Evolutionary conservation across 2,888 invertebrate genomes (phyloP), one percentile per base, ranked within the genome.

Genomic region (Acholoe squamosa): DNA sequence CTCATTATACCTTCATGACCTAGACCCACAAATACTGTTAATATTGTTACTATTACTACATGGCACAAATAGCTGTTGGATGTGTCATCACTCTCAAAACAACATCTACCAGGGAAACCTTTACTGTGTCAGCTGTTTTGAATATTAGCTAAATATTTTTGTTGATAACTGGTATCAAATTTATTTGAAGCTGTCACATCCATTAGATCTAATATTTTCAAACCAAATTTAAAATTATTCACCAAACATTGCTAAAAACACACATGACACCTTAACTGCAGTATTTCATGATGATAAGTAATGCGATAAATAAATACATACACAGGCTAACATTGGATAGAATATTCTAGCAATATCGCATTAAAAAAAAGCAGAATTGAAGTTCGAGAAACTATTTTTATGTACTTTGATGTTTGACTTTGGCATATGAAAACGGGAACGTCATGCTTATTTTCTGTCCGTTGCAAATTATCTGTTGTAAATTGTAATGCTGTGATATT

Each of bases 341-440:
- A n/a, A n/a, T n/a, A n/a, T n/a, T n/a, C n/a, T n/a, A n/a, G n/a
- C n/a, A n/a, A 43, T 43, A 10, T 43, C 43, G 10, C 43, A 43
- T 43, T 7, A 43, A 43, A 7, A 43, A 43, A 43, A 43, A 43
- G 43, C 10, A 43, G 43, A 43, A 43, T 43, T 43, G 43, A 3
- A 33, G 1, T 80, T 43, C 34, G 80, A 43, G n/a, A 43, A n/a
- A 43, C 19, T 14, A 5, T 80, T 80, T 80, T 22, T 1, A 80
- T 80, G 80, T 80, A 14, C 33, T 34, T 34, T 80, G 80, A 80
- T 80, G 80, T 80, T 43, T 80, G 19, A n/a, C 19, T 25, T 34
- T 19, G 33, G 80, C 80, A 80, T 80, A 80, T 80, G 80, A 80
- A 80, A 80, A 80, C 80, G 80, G 80, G 43, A 80, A 33, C 16